Evolutionary conservation across 2,888 invertebrate species (phyloP).

Genomic region (Oscheius onirici): DNA sequence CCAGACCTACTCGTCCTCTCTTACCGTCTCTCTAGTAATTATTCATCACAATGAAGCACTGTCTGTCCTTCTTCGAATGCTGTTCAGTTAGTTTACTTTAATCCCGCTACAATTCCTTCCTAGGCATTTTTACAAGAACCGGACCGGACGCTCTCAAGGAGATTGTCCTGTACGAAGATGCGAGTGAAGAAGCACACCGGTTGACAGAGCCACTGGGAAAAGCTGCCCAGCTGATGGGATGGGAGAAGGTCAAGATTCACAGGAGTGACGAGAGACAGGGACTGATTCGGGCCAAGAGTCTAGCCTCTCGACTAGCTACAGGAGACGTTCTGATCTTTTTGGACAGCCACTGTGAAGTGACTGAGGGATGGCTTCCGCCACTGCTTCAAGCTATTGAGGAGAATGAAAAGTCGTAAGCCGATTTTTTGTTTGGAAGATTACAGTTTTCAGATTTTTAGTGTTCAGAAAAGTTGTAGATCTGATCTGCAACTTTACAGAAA

Average conservation of each 20-base stretch:
- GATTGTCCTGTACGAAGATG: slow-evolving; percentile 71
- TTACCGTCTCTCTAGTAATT: slow-evolving; percentile 81
- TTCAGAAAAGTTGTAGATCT: too few relatives aligned
- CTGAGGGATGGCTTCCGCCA: slow-evolving; percentile 96
- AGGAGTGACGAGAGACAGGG: slow-evolving; percentile 55
- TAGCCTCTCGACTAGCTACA: slow-evolving; percentile 89
- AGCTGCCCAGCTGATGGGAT: slow-evolving; percentile 52
- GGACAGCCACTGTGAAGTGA: slow-evolving; percentile 93
- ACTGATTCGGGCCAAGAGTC: slow-evolving; percentile 74
- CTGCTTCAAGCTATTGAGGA: slow-evolving; percentile 87
- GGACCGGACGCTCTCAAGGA: slow-evolving; percentile 66
- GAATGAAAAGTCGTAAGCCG: slow-evolving; percentile 45
- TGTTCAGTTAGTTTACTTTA: slow-evolving; percentile 48
- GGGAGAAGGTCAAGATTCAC: slow-evolving; percentile 46
- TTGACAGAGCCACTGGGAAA: slow-evolving; percentile 48
- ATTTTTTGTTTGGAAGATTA: too few relatives aligned
- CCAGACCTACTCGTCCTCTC: neutral
- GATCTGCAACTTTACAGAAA: too few relatives aligned
- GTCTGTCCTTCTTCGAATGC: slow-evolving; percentile 85
- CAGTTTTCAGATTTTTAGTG: too few relatives aligned
- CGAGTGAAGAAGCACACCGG: slow-evolving; percentile 57
- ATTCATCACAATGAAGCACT: slow-evolving; percentile 99
- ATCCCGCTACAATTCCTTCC: too few relatives aligned
- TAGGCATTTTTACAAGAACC: slow-evolving; percentile 54
- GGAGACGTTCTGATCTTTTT: slow-evolving; percentile 93